phyloP scores from a whole-genome alignment of 1,140 invertebrate species.

The Brachionus paranguensis region DNA sequence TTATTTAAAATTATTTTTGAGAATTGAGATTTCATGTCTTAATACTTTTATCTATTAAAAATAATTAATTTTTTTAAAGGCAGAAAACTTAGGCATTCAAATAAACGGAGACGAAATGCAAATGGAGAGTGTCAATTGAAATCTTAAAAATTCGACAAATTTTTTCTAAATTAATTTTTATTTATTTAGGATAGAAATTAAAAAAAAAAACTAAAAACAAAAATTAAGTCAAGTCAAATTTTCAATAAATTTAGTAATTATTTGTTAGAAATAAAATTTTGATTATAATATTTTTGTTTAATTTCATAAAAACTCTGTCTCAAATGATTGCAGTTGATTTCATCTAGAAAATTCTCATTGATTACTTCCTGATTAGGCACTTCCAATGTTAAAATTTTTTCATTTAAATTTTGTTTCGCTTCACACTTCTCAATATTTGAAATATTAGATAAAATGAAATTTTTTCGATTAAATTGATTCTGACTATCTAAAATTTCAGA shows the following conservation, averaged over 20 bases:
- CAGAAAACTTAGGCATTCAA: no score
- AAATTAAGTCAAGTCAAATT: neutral
- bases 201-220: no score
- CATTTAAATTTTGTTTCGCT: neutral
- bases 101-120: no score
- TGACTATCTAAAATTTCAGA: conserved; percentile 22
- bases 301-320: neutral
- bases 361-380: neutral
- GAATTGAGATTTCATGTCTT: no score
- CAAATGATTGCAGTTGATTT: neutral
- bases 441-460: neutral
- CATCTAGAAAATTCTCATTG: neutral
- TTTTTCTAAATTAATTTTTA: no score
- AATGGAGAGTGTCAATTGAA: no score
- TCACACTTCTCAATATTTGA: neutral
- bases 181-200: no score
- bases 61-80: no score
- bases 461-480: neutral
- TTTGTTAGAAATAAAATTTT: neutral
- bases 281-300: neutral
- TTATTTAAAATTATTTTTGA: no score
- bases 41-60: no score
- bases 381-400: neutral
- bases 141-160: no score
- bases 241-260: neutral